Evolutionary conservation across 1,140 invertebrate species (phyloP).

Genomic region (Cyphomyrmex costatus): DNA sequence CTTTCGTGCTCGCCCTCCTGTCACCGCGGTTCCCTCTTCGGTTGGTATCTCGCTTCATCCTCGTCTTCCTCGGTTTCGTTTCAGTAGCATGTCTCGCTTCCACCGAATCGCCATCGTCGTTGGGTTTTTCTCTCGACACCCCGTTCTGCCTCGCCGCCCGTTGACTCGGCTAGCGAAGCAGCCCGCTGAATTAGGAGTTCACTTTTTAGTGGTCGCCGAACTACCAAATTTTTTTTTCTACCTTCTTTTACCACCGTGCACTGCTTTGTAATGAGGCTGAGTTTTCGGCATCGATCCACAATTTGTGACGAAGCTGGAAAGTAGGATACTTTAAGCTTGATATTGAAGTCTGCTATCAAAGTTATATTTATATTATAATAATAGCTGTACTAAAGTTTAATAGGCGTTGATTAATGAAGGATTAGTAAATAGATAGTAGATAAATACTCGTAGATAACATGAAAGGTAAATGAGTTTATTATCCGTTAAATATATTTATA

Average conservation of each 20-base stretch:
- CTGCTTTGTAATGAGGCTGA: slow-evolving; percentile 66
- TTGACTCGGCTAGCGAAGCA: slow-evolving; percentile 61
- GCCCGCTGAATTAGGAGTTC: slow-evolving; percentile 73
- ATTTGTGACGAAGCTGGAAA: not conserved
- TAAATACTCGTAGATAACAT: not conserved
- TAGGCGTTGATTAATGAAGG: not conserved
- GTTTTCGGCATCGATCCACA: slow-evolving; percentile 46
- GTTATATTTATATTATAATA: not conserved
- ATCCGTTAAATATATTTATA: too few relatives aligned
- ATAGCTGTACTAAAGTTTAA: not conserved
- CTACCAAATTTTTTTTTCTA: slow-evolving; percentile 52
- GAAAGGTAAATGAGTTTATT: not conserved
- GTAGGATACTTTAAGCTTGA: not conserved
- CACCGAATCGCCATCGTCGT: slow-evolving; percentile 66
- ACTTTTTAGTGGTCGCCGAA: slow-evolving; percentile 74
- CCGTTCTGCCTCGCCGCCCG: slow-evolving; percentile 60
- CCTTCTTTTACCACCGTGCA: slow-evolving; percentile 59
- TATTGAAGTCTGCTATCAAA: not conserved
- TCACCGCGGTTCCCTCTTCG: slow-evolving; percentile 25
- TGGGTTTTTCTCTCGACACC: slow-evolving; percentile 74
- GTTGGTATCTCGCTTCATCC: slow-evolving; percentile 19
- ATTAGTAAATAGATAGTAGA: not conserved
- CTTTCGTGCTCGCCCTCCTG: slow-evolving; percentile 47
- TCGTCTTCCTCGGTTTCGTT: not conserved
- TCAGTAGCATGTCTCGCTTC: slow-evolving; percentile 20